Base-by-base conservation (phyloP, 1,140 invertebrate species). In the Drosophila varians region DNA sequence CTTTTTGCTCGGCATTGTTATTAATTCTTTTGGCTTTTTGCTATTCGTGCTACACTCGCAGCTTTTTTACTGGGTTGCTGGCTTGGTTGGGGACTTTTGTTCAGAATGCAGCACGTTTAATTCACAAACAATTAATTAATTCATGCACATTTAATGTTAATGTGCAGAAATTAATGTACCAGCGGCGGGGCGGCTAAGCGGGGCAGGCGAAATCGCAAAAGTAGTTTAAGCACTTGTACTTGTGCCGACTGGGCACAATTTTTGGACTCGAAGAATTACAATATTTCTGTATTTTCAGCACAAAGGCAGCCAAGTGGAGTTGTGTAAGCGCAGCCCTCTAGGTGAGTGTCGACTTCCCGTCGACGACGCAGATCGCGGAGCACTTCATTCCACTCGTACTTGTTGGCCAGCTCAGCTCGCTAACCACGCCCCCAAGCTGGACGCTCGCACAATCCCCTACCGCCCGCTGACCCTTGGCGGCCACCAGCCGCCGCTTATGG, bases 401-500 rank as follows among this genome's bases (percentile, higher is more conserved):
- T 45, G 69, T 76, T 55, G 74, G 31, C 12, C 74, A 36, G 74
- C 43, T 73, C 57, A 58, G 73, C 53, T 23, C 47, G 56, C 43
- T 28, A 16, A 51, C 25, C 53, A 74, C 69, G 43, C 57, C 77
- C 28, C 56, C 75, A 86, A 77, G 42, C 82, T 86, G 82, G 82
- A 86, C 77, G 82, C 82, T 56, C 77, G 93, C 93, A 80, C 93
- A 92, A 78, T 91, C 91, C 77, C 92, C 92, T 73, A 92, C 92
- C 79, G 92, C 92, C 68, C 92, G 92, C 82, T 80, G 36, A 87
- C 84, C 56, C 56, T 69, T 90, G 93, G 64, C 92, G 93, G 87
- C 92, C 93, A 91, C 16, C 92, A 93, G 87, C 92, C 93, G 47
- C 93, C 93, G 6, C 90, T 93, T 54, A 93, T 93, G 93, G 93